A percentile compares a stretch with the other conserved stretches of the same genome.
phyloP scores from a whole-genome alignment of 2,888 invertebrate genomes.

The Parelbella ahira region DNA sequence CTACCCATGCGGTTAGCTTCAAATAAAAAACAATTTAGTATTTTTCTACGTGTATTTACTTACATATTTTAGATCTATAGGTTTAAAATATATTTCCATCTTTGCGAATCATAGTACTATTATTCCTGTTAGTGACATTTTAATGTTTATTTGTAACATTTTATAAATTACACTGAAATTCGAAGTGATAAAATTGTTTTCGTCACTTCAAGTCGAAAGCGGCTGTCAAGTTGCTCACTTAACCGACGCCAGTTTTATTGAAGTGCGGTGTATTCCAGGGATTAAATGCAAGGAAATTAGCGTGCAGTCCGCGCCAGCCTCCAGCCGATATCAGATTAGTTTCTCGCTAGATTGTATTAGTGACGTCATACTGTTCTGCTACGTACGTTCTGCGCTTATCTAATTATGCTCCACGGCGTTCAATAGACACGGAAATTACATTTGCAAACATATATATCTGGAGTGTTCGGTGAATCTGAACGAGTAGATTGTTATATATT shows the following conservation, averaged over 20 bases:
- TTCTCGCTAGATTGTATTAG: constrained; percentile 68
- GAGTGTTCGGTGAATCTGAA: no score
- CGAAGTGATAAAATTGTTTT: no score
- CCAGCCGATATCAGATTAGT: constrained; percentile 73
- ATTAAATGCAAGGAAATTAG: constrained; percentile 74
- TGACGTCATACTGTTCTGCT: constrained; percentile 48
- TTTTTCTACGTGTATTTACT: no score
- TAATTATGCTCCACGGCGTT: constrained; percentile 49
- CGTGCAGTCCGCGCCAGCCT: constrained; percentile 57
- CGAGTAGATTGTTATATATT: no score
- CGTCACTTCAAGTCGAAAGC: no score
- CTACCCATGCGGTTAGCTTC: constrained; percentile 2
- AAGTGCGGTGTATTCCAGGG: constrained; percentile 62
- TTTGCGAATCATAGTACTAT: no score
- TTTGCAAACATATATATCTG: constrained; percentile 24
- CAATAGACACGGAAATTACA: constrained; percentile 17
- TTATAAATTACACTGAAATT: no score
- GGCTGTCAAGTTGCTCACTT: no score
- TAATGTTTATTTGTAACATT: no score
- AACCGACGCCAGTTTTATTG: constrained; percentile 55
- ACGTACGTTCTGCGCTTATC: constrained; percentile 44
- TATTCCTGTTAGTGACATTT: no score
- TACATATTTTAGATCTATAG: no score
- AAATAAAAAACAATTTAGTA: constrained; percentile 3
- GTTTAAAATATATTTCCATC: no score